phyloP scores from a whole-genome alignment of 2,797 vertebrate genomes.

The Amniataba percoides region DNA sequence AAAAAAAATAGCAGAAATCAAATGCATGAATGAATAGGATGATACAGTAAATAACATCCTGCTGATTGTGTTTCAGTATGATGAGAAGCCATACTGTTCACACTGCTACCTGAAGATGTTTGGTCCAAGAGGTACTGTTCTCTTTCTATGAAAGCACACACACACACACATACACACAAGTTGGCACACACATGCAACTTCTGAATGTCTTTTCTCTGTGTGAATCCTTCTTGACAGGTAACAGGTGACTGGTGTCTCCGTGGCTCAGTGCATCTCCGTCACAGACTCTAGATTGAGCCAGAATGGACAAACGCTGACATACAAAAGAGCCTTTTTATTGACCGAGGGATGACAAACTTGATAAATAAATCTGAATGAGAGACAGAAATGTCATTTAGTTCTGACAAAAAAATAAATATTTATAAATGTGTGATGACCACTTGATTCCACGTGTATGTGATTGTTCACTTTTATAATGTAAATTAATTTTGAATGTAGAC shows the following conservation, averaged over 20 bases:
- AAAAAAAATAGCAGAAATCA: background rate
- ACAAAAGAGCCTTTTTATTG: background rate
- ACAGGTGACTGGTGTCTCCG: slow-evolving; percentile 60
- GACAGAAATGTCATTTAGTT: background rate
- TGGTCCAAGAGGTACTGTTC: slow-evolving; percentile 84
- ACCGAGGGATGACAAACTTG: background rate
- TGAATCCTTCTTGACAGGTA: slow-evolving; percentile 67
- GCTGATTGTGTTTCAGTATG: slow-evolving; percentile 82
- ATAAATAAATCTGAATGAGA: slow-evolving; percentile 5
- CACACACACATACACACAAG: background rate
- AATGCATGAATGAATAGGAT: slow-evolving; percentile 1
- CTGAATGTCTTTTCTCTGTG: slow-evolving; percentile 23
- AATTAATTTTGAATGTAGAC: slow-evolving; percentile 19
- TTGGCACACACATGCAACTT: background rate
- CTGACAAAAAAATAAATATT: slow-evolving; percentile 27
- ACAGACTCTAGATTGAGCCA: slow-evolving; percentile 18
- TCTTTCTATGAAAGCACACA: background rate
- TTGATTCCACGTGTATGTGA: slow-evolving; percentile 11
- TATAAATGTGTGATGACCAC: slow-evolving; percentile 40
- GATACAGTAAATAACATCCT: slow-evolving; percentile 21
- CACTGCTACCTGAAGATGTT: slow-evolving; percentile 87
- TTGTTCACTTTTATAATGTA: slow-evolving; percentile 35
- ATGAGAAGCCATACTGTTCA: slow-evolving; percentile 88
- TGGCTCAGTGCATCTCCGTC: slow-evolving; percentile 39
- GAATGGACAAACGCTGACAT: slow-evolving; percentile 29